Evolutionary conservation across 2,888 invertebrate species (phyloP), one percentile per base, ranked within the genome.

Genomic region (Temnothorax unifasciatus): DNA sequence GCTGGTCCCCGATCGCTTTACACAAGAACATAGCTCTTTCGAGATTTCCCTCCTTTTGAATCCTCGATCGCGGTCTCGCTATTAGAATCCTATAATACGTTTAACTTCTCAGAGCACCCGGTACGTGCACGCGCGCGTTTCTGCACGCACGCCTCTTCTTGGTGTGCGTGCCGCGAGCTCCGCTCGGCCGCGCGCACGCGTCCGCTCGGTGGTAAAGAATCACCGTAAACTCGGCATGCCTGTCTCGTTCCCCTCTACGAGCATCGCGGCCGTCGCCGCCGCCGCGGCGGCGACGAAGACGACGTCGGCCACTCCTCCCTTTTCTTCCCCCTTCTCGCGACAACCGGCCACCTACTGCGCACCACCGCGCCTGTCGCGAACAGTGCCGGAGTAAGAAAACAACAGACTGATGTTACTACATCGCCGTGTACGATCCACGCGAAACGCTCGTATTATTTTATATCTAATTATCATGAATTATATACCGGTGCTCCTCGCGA

Each of bases 191-290:
- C 29, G 68, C 63, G 74, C 73, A 64, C 71, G 75, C 50, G 82
- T 82, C 85, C 83, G 85, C 86, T 73, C 44, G 88, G 90, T 87
- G 86, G 87, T 86, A 91, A 87, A 88, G 89, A 91, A 93, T 92
- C 91, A 90, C 90, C 90, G 90, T 90, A 89, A 91, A 92, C 90
- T 90, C 87, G 87, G 85, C 89, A 88, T 90, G 89, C 87, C 87
- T 90, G 87, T 90, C 89, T 89, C 85, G 88, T 88, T 87, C 88
- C 86, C 86, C 77, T 86, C 74, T 84, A 63, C 85, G 64, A 85
- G 41, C 82, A 86, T 83, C 84, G 76, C 69, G 54, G 38, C 63
- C 76, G 85, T 38, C 13, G 41, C 15, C 64, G 41, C 21, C 21
- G 41, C 64, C 6, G 41, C 41, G 0, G 38, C 61, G 25, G 44